A percentile compares a stretch with the other conserved stretches of the same genome.
phyloP scores from a whole-genome alignment of 1,140 invertebrate species.

The Bathynomus jamesi region DNA sequence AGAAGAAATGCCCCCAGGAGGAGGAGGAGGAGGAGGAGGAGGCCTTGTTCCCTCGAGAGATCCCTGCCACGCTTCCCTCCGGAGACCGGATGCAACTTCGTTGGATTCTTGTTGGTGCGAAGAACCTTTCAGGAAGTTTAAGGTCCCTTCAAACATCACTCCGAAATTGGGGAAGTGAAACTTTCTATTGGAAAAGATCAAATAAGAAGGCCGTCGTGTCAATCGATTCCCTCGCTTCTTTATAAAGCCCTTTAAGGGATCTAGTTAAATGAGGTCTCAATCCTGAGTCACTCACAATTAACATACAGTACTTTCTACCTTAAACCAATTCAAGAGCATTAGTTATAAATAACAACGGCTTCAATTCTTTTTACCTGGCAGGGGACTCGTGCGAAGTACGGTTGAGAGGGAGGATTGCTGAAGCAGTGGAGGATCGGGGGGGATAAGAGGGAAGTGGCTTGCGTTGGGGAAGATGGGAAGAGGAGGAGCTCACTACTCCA shows the following conservation, averaged over 20 bases:
- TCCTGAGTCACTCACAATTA: too few relatives aligned
- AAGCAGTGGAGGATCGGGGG: constrained; percentile 60
- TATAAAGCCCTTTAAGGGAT: too few relatives aligned
- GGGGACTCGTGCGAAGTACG: neutral
- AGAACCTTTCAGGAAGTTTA: neutral
- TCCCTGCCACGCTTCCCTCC: neutral
- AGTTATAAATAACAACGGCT: too few relatives aligned
- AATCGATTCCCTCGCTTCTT: too few relatives aligned
- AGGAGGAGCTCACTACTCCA: constrained; percentile 36
- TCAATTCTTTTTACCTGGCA: neutral
- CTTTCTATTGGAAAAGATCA: neutral
- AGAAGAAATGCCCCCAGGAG: too few relatives aligned
- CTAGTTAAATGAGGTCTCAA: too few relatives aligned
- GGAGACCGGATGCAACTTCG: neutral
- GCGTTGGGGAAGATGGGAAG: constrained; percentile 33
- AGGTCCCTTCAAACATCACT: neutral
- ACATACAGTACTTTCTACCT: too few relatives aligned
- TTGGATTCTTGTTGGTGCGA: neutral
- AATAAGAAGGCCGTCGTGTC: too few relatives aligned
- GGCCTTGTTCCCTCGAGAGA: neutral
- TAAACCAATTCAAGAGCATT: too few relatives aligned
- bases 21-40: neutral
- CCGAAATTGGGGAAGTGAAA: neutral
- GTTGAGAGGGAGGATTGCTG: constrained; percentile 59
- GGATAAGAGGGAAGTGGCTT: constrained; percentile 55